Conservation (phyloP, 2,797 vertebrate species). For the Trachurus trachurus region DNA sequence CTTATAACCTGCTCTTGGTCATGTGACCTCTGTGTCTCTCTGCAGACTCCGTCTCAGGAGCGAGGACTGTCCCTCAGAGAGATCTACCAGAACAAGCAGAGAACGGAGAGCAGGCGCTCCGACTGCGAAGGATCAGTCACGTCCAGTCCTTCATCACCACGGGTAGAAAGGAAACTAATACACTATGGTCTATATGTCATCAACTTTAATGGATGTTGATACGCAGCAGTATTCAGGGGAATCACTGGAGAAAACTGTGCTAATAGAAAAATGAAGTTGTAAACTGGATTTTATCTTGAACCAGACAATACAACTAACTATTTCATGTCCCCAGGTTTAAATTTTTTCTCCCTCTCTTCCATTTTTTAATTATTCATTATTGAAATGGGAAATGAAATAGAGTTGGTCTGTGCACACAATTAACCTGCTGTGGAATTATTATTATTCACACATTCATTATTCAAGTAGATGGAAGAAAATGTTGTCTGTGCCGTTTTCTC, state of each 20-base stretch:
- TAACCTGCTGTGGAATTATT: background rate
- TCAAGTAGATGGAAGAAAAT: background rate
- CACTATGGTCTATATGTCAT: background rate
- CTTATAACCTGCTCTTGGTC: background rate
- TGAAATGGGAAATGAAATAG: background rate
- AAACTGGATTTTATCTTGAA: background rate
- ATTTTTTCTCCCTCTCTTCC: background rate
- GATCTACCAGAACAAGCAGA: conserved; percentile 92
- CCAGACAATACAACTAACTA: background rate
- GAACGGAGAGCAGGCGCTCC: conserved; percentile 79
- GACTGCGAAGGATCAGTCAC: conserved; percentile 84
- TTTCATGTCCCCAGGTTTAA: too few species aligned
- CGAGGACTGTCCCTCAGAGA: conserved; percentile 89
- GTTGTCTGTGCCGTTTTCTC: background rate
- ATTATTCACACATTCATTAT: background rate
- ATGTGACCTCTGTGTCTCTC: background rate
- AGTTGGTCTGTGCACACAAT: background rate
- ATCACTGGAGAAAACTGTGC: too few species aligned
- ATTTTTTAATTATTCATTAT: background rate
- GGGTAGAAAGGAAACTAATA: conserved; percentile 80
- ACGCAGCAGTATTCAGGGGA: background rate
- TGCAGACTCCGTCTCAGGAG: conserved; percentile 83
- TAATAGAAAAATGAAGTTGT: too few species aligned
- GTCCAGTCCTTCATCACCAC: conserved; percentile 85
- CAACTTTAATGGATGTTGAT: background rate